Conservation (phyloP, 2,888 invertebrate species). For the Caenorhabditis sinica region DNA sequence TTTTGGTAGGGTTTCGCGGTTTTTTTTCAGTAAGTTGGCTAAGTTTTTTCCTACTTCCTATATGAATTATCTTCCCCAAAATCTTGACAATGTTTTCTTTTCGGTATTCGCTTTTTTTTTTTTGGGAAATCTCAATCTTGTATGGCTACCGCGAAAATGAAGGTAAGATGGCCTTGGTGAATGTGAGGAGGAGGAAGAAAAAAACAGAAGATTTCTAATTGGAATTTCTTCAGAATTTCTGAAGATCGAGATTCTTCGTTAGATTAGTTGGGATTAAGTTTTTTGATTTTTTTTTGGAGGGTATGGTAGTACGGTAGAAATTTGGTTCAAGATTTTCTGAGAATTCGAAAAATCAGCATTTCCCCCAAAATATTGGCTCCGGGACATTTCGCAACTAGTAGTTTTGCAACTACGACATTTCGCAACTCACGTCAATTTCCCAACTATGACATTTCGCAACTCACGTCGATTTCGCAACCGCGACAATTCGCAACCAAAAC, state of each 20-base stretch:
- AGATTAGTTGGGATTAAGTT: not conserved
- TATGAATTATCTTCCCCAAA: too few species aligned
- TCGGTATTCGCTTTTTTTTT: not conserved
- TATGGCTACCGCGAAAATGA: not conserved
- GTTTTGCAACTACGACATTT: too few species aligned
- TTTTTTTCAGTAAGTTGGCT: too few species aligned
- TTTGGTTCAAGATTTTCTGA: not conserved
- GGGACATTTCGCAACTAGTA: too few species aligned
- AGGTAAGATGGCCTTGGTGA: slow-evolving; percentile 3
- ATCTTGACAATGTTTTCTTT: too few species aligned
- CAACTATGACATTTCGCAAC: too few species aligned
- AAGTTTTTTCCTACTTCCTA: too few species aligned
- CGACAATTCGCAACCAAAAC: too few species aligned
- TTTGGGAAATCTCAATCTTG: not conserved
- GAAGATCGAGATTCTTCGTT: not conserved
- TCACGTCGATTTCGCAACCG: too few species aligned
- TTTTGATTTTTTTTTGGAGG: too few species aligned
- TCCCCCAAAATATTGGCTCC: not conserved
- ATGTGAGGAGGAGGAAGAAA: not conserved
- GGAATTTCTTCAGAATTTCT: too few species aligned
- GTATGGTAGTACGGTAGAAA: not conserved
- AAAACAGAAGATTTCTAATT: not conserved
- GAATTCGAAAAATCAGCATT: not conserved
- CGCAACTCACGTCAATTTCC: too few species aligned
- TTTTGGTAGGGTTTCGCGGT: not conserved